Evolutionary conservation across 2,888 invertebrate species (phyloP), one percentile per base, ranked within the genome.

Genomic region (Drosophila algonquin): DNA sequence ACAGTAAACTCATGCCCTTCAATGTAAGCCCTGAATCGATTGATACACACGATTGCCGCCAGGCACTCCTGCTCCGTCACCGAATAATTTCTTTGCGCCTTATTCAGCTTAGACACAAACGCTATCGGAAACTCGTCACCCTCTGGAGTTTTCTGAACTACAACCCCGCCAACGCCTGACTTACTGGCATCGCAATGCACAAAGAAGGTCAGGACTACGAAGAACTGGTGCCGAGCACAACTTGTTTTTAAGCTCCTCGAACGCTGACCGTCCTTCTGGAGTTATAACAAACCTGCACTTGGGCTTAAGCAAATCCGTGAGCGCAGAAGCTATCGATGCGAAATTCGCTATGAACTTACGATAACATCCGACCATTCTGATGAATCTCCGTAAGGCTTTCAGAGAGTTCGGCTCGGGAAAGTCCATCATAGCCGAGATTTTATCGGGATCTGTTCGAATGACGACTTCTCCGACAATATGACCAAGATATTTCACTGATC

Each of bases 131-230:
- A 46, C 10, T 71, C 64, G 1, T 48, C 14, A 0, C 62, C 61
- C 6, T 63, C 21, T 0, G 55, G 44, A 2, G 48, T 60, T 7
- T 52, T 45, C 9, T 71, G 64, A 0, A 68, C 72, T 1, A 71
- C 32, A 0, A 76, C 73, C 0, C 50, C 63, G 2, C 65, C 68
- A 3, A 72, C 63, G 0, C 63, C 67, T 1, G 52, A 16, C 10
- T 63, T 67, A 10, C 63, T 68, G 1, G 73, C 72, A 46, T 77
- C 72, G 10, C 76, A 76, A 3, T 73, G 71, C 3, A 70, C 62
- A 8, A 44, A 46, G 21, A 75, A 77, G 0, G 61, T 75, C 61
- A 1, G 70, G 50, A 56, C 76, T 63, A 2, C 18, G 27, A 6
- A 73, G 54, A 9, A 64, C 24, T 0, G 69, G 64, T 4, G 73